Evolutionary conservation across 1,140 invertebrate genomes (phyloP), one percentile per base, ranked within the genome.

Genomic region (Zaprionus tsacasi): DNA sequence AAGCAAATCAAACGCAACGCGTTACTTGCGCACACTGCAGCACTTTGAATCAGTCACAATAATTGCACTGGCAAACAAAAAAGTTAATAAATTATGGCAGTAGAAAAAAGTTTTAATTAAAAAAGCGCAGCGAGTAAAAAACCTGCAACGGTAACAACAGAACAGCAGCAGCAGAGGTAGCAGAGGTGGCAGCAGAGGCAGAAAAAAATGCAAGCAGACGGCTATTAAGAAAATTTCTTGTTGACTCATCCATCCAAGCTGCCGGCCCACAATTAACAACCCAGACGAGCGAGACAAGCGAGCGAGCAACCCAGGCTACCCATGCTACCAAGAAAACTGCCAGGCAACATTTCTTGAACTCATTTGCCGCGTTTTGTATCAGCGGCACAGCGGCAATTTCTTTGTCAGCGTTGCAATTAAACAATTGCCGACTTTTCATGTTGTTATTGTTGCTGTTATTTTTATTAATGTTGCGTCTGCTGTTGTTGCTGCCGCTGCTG

Each of bases 191-290:
- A 72, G 21, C 35, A 40, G 21, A 11, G 55, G 50, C 33, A 40
- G 6, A 36, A 64, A 71, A 70, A 76, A 76, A 71, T 65, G 73
- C 61, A 65, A 61, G 59, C 68, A 65, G 73, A 71, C 69, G 60
- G 83, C 83, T 87, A 87, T 87, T 87, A 87, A 87, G 85, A 89
- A 78, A 83, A 87, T 89, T 87, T 87, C 85, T 87, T 87, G 83
- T 87, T 87, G 83, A 87, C 83, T 87, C 83, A 87, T 87, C 82
- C 78, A 79, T 73, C 43, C 48, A 59, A 58, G 54, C 73, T 55
- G 38, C 57, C 58, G 79, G 81, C 83, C 81, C 81, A 85, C 81
- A 85, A 85, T 85, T 85, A 85, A 83, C 81, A 83, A 85, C 81
- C 65, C 75, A 43, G 57, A n/a, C 38, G 12, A 5, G 40, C 48